Base-by-base conservation (phyloP, 1,140 invertebrate species). In the Zaprionus capensis region DNA sequence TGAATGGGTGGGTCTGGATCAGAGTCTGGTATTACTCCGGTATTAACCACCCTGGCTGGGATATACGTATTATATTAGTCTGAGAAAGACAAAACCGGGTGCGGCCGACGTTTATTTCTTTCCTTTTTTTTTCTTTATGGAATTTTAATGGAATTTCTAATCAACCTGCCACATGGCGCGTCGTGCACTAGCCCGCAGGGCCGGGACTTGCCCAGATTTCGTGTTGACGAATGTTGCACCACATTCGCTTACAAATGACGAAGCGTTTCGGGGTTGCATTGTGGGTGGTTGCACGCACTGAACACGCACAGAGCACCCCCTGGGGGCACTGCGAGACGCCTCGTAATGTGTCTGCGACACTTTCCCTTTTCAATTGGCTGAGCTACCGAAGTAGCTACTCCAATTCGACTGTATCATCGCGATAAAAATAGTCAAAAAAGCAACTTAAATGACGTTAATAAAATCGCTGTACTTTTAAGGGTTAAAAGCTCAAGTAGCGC, bases 71-170 rank as follows among this genome's bases (percentile, higher is more conserved):
- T 24, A 24, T 31, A 71, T 53, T 63, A 63, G 34, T 62, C 22
- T 58, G 38, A 20, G 41, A 57, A 68, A 15, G 44, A 71, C 66
- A 41, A 74, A 66, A 41, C 34, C 49, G 78, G 78, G 78, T 66
- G 83, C 62, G 83, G 78, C 81, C 34, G 71, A 67, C 57, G 51
- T 64, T 71, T 61, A 85, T 70, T 85, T 86, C 46, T 41, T 85
- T 6, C 41, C 9, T 46, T 46, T 46, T 51, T 51, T 51, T 51
- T 51, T 51, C 4, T 51, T 82, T 88, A 73, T 70, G 74, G 81
- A 87, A 88, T 87, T 83, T 88, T 87, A 87, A 87, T 87, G 83
- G 78, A 88, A 88, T 87, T 87, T 87, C 83, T 87, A 87, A 87
- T 87, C 83, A 87, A 87, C 83, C 83, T 87, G 83, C 80, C 67